Evolutionary conservation across 2,113 vertebrate species (phyloP), one percentile per base, ranked within the genome.

Genomic region (Pachycephala philippinensis): DNA sequence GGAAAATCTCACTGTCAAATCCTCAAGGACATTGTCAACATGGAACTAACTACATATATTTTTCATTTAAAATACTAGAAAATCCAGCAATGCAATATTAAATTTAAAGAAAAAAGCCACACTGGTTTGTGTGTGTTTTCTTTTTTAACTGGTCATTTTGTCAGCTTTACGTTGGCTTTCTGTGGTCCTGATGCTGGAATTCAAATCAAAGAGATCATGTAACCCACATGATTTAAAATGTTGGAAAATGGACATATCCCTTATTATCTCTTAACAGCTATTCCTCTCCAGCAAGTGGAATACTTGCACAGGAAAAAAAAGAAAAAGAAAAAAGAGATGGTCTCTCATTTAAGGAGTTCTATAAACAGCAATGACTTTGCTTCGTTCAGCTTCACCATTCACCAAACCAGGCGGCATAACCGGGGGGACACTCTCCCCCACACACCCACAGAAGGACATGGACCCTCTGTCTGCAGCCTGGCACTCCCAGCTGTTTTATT

Each of bases 1-100:
- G 98, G 98, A 98, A 98, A 98, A 98, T 98, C 98, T 98, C 98
- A 98, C 98, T 98, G 98, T 98, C 98, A 98, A 98, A 98, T 98
- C 98, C 98, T 98, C 98, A 98, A 98, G 98, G 98, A 98, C 98
- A 98, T 85, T 98, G 98, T 98, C 98, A 98, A 98, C 84, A 97
- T 97, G 97, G 96, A 98, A 97, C 98, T 97, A 97, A 98, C 98
- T 98, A 98, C 98, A 98, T 98, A 98, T 97, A 98, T 98, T 98
- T 98, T 98, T 98, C 98, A 98, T 98, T 98, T 98, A 98, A 98
- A 98, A 98, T 92, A 96, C 95, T 59, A 94, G 96, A 97, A 97
- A 95, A 98, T 97, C 97, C 96, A 97, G 97, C 97, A 94, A 95
- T 94, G 91, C 93, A 54, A 95, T 94, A 97, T 95, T 95, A 97